A percentile compares a stretch with the other conserved stretches of the same genome.
Conservation (phyloP, 2,113 vertebrate species). For the Plotosus lineatus region DNA sequence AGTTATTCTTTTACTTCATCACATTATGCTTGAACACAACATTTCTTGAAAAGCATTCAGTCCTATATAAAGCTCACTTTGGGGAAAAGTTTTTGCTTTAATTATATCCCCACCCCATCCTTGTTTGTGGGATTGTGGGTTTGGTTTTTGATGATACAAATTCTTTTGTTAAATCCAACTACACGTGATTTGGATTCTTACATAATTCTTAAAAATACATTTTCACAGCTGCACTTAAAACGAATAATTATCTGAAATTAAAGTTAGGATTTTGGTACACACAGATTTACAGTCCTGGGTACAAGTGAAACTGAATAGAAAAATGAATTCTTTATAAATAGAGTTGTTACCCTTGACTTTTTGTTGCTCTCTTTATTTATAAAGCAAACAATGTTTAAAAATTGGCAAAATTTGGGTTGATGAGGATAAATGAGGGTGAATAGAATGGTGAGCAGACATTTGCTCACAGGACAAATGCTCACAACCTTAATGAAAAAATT, state of each 20-base stretch:
- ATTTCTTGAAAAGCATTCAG: not conserved
- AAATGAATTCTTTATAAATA: too few relatives aligned
- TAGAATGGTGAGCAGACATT: too few relatives aligned
- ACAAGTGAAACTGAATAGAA: not conserved
- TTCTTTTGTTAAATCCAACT: not conserved
- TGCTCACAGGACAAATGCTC: too few relatives aligned
- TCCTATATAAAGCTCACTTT: not conserved
- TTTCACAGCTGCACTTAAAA: not conserved
- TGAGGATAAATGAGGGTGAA: too few relatives aligned
- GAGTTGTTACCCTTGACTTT: not conserved
- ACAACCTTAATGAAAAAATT: too few relatives aligned
- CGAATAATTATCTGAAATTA: not conserved
- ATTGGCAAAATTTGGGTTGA: too few relatives aligned
- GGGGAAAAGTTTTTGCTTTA: not conserved
- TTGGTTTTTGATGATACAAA: not conserved
- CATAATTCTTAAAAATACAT: not conserved
- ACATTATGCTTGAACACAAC: not conserved
- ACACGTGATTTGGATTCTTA: not conserved
- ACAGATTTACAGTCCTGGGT: not conserved
- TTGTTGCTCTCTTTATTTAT: too few relatives aligned
- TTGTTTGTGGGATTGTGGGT: not conserved
- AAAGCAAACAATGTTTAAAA: too few relatives aligned
- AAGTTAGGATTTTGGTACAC: not conserved
- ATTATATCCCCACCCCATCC: too few relatives aligned
- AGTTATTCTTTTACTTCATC: conserved; percentile 5